Conservation (phyloP, 2,888 invertebrate species). For the Sepioteuthis lessoniana region DNA sequence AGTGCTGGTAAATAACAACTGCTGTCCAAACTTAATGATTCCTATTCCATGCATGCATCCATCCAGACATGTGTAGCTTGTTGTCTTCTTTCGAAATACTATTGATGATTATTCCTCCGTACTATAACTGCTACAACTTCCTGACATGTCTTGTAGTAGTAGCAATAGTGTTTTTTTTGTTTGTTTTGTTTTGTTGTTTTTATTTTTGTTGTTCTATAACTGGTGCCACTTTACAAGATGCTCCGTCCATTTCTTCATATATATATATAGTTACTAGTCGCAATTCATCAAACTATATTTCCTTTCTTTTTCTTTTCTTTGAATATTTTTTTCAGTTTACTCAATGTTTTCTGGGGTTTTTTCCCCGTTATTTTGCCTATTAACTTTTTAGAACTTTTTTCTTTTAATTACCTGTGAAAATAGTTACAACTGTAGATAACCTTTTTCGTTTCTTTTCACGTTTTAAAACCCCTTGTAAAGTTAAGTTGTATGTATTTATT, state of each 20-base stretch:
- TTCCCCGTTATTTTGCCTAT: too few species aligned
- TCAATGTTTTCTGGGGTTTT: too few species aligned
- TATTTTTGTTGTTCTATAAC: neutral
- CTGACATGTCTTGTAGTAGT: neutral
- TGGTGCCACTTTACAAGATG: neutral
- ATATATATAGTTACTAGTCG: neutral
- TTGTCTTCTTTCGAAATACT: neutral
- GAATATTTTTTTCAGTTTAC: too few species aligned
- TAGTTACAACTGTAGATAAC: too few species aligned
- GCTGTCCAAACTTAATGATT: neutral
- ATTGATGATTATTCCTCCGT: neutral
- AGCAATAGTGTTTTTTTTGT: neutral
- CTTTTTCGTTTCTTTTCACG: too few species aligned
- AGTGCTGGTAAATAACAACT: too few species aligned
- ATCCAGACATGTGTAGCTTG: neutral
- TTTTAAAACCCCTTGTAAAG: too few species aligned
- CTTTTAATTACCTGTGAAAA: too few species aligned
- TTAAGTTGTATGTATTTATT: too few species aligned
- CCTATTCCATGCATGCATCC: neutral
- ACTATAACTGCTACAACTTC: conserved; percentile 14
- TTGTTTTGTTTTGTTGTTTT: neutral
- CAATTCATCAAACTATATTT: neutral
- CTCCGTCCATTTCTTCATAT: neutral
- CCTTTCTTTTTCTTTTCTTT: too few species aligned
- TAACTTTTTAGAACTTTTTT: too few species aligned